phyloP scores from a whole-genome alignment of 1,140 invertebrate genomes.

The Choristoneura fumiferana region DNA sequence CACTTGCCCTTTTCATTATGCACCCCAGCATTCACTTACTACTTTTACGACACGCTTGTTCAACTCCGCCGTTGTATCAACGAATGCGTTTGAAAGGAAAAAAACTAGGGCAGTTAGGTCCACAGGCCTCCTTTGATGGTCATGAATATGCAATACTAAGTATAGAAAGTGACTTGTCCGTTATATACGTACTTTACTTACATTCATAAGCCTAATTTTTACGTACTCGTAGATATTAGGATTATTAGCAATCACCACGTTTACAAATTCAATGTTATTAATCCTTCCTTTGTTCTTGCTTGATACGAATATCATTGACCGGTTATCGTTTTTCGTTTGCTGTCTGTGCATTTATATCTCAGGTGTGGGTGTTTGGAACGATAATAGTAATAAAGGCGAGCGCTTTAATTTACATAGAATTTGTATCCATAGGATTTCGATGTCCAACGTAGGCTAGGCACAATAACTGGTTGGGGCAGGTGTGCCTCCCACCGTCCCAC shows the following conservation, averaged over 20 bases:
- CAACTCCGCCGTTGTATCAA: too few species aligned
- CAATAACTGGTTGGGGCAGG: slow-evolving; percentile 22
- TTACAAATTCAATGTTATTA: too few species aligned
- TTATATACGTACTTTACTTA: too few species aligned
- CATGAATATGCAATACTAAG: too few species aligned
- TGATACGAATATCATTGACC: too few species aligned
- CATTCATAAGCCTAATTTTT: too few species aligned
- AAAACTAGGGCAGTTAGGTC: background rate
- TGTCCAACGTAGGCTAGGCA: background rate
- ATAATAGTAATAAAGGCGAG: background rate
- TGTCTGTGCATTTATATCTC: background rate
- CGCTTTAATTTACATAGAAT: slow-evolving; percentile 12
- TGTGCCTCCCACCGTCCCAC: slow-evolving; percentile 2
- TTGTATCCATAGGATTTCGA: slow-evolving; percentile 6
- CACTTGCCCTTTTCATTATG: slow-evolving; percentile 38
- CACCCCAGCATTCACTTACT: slow-evolving; percentile 24
- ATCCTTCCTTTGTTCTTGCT: too few species aligned
- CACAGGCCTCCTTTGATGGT: too few species aligned
- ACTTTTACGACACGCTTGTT: background rate
- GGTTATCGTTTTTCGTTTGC: too few species aligned
- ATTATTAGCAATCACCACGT: too few species aligned
- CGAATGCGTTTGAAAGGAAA: background rate
- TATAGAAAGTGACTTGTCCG: too few species aligned
- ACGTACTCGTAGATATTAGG: too few species aligned
- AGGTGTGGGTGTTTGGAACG: background rate